Base-by-base conservation (phyloP, 2,113 vertebrate species). In the Tachysurus fulvidraco region DNA sequence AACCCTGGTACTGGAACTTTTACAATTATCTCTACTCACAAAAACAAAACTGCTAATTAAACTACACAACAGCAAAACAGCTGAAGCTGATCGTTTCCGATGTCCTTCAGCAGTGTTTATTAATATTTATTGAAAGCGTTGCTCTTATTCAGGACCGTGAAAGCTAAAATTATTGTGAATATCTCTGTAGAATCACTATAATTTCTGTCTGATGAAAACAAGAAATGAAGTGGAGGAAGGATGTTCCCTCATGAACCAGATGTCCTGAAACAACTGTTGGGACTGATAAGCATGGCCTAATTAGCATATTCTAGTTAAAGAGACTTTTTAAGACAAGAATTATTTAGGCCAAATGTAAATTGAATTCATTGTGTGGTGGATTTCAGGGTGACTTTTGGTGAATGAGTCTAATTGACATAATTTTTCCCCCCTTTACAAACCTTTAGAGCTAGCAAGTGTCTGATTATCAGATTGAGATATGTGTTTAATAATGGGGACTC, bases 301-400 rank as follows among this genome's bases (percentile, higher is more conserved):
- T 87, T 83, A 83, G 21, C 71, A 83, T 65, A 55, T 65, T 73
- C 25, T 36, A 86, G 78, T 54, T 60, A 73, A 71, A 87, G 13
- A n/a, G 46, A 21, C 59, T 83, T 76, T 25, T 73, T 84, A 41
- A 41, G 8, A 30, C 28, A 65, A 85, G 8, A 73, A 25, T 54
- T 87, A 54, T 76, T 76, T 54, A n/a, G 55, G 67, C 13, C 19
- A 65, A 77, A 83, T 16, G 30, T 83, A 44, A 77, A n/a, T 19
- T 23, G 30, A 87, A 77, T 65, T 55, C 7, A 65, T 52, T 77
- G 2, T 83, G 57, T 76, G 44, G 14, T 30, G 23, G 28, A 64
- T 73, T 82, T 60, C 65, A 86, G 25, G 41, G 17, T 77, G 80
- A 52, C 28, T 74, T 77, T 74, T 83, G 9, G 52, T 77, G 77